Evolutionary conservation across 1,140 invertebrate species (phyloP), one percentile per base, ranked within the genome.

Genomic region (Himalopsyche phryganea): DNA sequence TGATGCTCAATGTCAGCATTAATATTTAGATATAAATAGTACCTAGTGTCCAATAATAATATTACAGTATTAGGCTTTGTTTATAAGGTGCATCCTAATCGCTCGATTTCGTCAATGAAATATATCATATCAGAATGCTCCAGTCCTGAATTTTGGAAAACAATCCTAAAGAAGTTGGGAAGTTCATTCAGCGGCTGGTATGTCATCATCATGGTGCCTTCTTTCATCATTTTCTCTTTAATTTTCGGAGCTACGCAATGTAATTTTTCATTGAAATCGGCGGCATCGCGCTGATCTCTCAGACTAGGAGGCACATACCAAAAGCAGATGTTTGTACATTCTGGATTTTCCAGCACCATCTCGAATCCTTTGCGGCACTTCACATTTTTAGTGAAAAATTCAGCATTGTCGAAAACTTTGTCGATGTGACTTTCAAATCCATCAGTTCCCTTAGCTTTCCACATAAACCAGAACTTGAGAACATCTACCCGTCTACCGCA

Each of bases 401-500:
- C 75, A 0, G 89, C 83, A 59, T 89, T 84, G 28, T 87, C 82
- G 65, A 92, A 92, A 0, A 92, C 76, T 58, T 82, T 83, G 56
- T 94, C 87, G 10, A 95, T 80, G 69, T 94, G 92, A 19, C 81
- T 80, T 62, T 89, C 86, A 40, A 94, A 81, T 0, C 92, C 92
- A 13, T 76, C 70, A 0, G 83, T 88, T n/a, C 92, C 92, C 79
- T 95, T 96, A 1, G 91, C 91, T 67, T 94, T 93, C 96, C 95
- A 98, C 93, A 96, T 96, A 63, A 94, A 87, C 95, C 95, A 98
- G 67, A 98, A 91, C 71, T 98, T 98, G 41, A 97, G 81, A 1
- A 96, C 90, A 68, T 98, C 95, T 9, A 92, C 94, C 58, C 92
- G 82, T n/a, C 95, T 80, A 0, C 95, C 95, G 68, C 95, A 96